Evolutionary conservation across 2,113 vertebrate species (phyloP).

Genomic region (Megalops atlanticus): DNA sequence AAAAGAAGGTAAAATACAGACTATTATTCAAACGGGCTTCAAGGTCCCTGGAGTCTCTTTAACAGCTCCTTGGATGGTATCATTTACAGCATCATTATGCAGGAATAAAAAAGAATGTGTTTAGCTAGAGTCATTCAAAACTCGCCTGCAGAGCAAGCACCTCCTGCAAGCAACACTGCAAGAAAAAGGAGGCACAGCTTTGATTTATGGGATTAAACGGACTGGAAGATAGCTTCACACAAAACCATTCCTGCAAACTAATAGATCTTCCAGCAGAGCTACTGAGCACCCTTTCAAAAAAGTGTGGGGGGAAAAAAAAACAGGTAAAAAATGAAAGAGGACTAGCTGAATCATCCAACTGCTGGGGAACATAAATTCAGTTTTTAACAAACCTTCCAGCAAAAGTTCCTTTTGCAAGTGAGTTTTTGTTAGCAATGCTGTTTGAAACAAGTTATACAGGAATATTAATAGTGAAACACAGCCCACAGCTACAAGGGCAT

Average conservation of each 20-base stretch:
- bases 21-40: not conserved
- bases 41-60: not conserved
- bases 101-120: not conserved
- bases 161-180: not conserved
- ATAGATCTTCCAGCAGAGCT: not conserved
- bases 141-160: constrained; percentile 8
- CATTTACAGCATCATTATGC: constrained; percentile 6
- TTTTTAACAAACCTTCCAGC: not conserved
- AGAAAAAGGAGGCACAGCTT: not conserved
- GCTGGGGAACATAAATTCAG: not conserved
- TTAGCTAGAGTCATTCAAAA: constrained; percentile 1
- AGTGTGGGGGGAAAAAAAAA: too few species aligned
- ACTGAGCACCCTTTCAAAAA: not conserved
- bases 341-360: not conserved
- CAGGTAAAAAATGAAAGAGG: not conserved
- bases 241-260: not conserved
- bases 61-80: not conserved
- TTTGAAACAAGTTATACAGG: not conserved
- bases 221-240: constrained; percentile 13
- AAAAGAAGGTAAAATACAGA: not conserved
- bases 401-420: not conserved
- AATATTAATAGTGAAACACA: not conserved
- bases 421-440: not conserved
- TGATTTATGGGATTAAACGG: constrained; percentile 17
- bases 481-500: not conserved